Base-by-base conservation (phyloP, 2,888 invertebrate species). In the Apocheima hispidaria region DNA sequence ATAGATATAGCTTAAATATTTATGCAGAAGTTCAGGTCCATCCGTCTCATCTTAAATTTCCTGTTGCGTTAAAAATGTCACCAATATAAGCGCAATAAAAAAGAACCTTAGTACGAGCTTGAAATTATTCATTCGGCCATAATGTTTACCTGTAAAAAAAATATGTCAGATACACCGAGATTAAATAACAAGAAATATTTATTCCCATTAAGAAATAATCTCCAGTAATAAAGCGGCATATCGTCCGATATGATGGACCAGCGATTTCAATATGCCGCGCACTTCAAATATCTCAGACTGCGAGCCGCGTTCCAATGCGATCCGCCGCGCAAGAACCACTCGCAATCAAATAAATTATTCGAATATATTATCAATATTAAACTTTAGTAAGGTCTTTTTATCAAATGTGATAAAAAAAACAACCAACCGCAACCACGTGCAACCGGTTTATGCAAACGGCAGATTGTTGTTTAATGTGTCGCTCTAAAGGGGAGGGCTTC, bases 241-340 rank as follows among this genome's bases (percentile, higher is more conserved):
- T 84, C 80, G 79, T 82, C 78, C 79, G 80, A 83, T 86, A 86
- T 84, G 83, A 84, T 81, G 83, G 82, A 79, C 81, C 71, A 75
- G 79, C 83, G 82, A 88, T 87, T 89, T 89, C 86, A 91, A 90
- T 91, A 90, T 88, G 86, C 86, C 73, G 87, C 88, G 83, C 87
- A 81, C 83, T 89, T 90, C 80, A 87, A 90, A 91, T 90, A 88
- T 75, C 87, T 87, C 63, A 9, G 38, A 5, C 70, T 67, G 78
- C n/a, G 78, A 76, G 51, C 72, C 77, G 81, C 83, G 82, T 82
- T 81, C 84, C 79, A 78, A 65, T 63, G 63, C 73, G 74, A 73
- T 73, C 75, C 71, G 71, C 72, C 72, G 69, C 73, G 69, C 68
- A 73, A 73, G 75, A 54, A 55, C 77, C 75, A 75, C 73, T 69